Base-by-base conservation (phyloP, 2,888 invertebrate genomes). In the Perizoma flavofasciatum region DNA sequence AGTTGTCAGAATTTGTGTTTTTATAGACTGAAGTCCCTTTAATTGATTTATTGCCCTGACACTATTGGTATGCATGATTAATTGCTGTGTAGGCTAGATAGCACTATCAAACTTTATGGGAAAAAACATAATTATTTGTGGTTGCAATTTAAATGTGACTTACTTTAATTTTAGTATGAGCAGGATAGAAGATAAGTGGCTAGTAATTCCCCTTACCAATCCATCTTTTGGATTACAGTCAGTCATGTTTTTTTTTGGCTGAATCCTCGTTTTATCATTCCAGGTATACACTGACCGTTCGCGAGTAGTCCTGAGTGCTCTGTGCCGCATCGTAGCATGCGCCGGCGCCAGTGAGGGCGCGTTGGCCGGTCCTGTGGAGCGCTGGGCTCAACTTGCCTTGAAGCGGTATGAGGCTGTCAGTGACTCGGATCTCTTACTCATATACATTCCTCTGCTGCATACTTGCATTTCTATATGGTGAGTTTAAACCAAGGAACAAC, bases 311-410 rank as follows among this genome's bases (percentile, higher is more conserved):
- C 77, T 96, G 4, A 80, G 95, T 59, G 93, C 94, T 4, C 83
- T 96, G 37, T 96, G 96, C 70, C 93, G 95, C 40, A 88, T 96
- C 11, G 94, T 96, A n/a, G 95, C 94, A 0, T 94, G 94, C 65
- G 92, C 92, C 0, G 84, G 76, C 0, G 77, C 85, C 68, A 72
- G 94, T 87, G 68, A 91, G 79, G 87, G 88, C 0, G 91, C 93
- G 3, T 89, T 94, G 0, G 93, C 94, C 35, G 93, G 92, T 0
- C 92, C 93, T 0, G 94, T 94, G 2, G 93, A 95, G 70, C 92
- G 94, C 62, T 96, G 95, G 94, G 95, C 95, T 0, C 93, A 94
- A 61, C 84, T 96, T 5, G 95, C 95, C 0, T 80, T 96, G n/a
- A 93, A 93, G 71, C 92, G 96, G 52, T 96, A 94, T 69, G 95